Base-by-base conservation (phyloP, 2,888 invertebrate genomes). In the Pterobdella sp. region DNA sequence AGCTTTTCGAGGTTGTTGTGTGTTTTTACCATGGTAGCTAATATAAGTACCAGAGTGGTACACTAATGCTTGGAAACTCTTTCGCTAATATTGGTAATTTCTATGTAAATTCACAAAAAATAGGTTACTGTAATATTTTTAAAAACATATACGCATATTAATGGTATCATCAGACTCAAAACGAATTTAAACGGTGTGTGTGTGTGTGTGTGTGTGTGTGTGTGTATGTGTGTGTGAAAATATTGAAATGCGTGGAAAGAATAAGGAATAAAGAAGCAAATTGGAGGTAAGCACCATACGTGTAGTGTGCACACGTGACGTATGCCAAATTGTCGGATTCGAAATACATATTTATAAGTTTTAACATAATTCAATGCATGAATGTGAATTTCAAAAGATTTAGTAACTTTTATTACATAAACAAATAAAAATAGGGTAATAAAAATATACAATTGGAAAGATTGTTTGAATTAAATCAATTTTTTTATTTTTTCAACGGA, bases 171-270 rank as follows among this genome's bases (percentile, higher is more conserved):
- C 60, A 22, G n/a, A 26, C n/a, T 22, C 26, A 14, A 26, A 4
- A 3, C n/a, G 4, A 56, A 4, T 22, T 56, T 22, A 4, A n/a
- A 22, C 14, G 14, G 65, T 29, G 29, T 32, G 4, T 65, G 35
- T n/a, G 32, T 32, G 65, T 65, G 10, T 65, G 65, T 65, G 32
- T 65, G 65, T 65, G 32, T 65, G 65, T 65, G n/a, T 35, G 65
- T 65, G 65, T 65, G 65, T 65, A 34, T 65, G 35, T 35, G 65
- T 35, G 65, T 65, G 65, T 65, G 35, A 7, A 42, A 42, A 42
- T 22, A 42, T 42, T 42, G 49, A 42, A 42, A 42, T 42, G 22
- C 49, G 7, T 42, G 26, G 26, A 63, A 63, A 63, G 31, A 63
- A n/a, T 7, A 10, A 63, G 63, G 31, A 26, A 63, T 7, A 63